Percentiles rank a stretch among this genome's conserved stretches.
These are phyloP conservation scores for Notarius quadriscutis DNA, from an alignment of 2,113 vertebrate genomes.

Conservation along the genomic window DNA sequence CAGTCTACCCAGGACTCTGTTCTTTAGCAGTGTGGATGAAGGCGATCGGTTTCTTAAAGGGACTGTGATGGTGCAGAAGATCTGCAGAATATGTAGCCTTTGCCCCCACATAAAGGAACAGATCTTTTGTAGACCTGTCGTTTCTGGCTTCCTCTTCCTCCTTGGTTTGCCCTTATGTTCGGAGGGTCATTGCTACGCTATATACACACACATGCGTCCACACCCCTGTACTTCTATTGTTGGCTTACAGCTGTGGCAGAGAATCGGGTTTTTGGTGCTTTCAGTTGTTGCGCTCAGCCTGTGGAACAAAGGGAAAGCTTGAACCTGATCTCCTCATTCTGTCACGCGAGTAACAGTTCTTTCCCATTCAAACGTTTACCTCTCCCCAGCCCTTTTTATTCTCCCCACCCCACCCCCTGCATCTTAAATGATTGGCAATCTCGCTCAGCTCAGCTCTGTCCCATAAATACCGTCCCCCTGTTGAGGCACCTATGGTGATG, in stretches of 20 bases:
- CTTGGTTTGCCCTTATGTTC: conserved; percentile 50
- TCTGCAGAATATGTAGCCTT: neutral
- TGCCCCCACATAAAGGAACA: neutral
- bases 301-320: conserved; percentile 63
- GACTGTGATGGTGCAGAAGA: neutral
- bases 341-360: conserved; percentile 58
- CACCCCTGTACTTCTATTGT: conserved; percentile 34
- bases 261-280: conserved; percentile 62
- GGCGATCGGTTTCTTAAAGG: neutral
- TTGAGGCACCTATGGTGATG: conserved; percentile 50
- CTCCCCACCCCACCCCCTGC: neutral
- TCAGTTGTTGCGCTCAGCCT: conserved; percentile 54
- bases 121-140: conserved; percentile 51
- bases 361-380: conserved; percentile 29
- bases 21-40: neutral
- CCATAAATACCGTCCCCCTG: conserved; percentile 46
- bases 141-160: conserved; percentile 53
- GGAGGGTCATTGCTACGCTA: neutral
- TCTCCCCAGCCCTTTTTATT: neutral
- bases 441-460: conserved; percentile 24
- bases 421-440: conserved; percentile 52
- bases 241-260: conserved; percentile 34
- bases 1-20: neutral
- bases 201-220: neutral
- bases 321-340: conserved; percentile 67